Evolutionary conservation across 2,113 vertebrate species (phyloP).

Genomic region (Plecotus auritus): DNA sequence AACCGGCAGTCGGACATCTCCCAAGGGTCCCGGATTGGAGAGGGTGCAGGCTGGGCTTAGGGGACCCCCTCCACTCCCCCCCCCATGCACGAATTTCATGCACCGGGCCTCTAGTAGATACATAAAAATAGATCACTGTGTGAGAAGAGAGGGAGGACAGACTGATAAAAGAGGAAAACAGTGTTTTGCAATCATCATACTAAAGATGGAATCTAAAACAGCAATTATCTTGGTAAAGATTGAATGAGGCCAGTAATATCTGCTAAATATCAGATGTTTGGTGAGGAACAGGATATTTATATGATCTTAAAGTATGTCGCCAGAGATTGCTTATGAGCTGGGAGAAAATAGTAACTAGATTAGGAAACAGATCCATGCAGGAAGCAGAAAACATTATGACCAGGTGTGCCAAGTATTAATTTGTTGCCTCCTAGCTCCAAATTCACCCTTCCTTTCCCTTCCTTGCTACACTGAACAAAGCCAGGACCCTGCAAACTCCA

Average conservation of each 20-base stretch:
- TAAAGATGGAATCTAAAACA: not conserved
- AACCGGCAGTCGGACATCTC: too few relatives aligned
- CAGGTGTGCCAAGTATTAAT: not conserved
- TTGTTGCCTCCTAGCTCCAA: not conserved
- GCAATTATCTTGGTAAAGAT: not conserved
- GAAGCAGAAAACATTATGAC: not conserved
- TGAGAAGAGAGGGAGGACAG: not conserved
- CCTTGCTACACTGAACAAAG: not conserved
- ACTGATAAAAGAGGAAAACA: not conserved
- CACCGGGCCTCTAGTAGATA: not conserved
- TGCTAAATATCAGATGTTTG: not conserved
- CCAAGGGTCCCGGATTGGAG: too few relatives aligned
- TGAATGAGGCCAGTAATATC: not conserved
- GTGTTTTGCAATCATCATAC: not conserved
- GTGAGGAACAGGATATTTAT: not conserved
- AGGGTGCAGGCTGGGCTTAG: too few relatives aligned
- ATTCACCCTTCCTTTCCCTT: not conserved
- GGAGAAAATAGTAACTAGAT: not conserved
- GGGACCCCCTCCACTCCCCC: too few relatives aligned
- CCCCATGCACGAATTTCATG: too few relatives aligned
- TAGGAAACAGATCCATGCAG: too few relatives aligned
- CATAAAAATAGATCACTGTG: not conserved
- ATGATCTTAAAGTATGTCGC: not conserved
- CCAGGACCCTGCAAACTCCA: not conserved
- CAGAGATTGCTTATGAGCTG: not conserved